phyloP scores from a whole-genome alignment of 2,113 vertebrate species.

The Cottus gobio region DNA sequence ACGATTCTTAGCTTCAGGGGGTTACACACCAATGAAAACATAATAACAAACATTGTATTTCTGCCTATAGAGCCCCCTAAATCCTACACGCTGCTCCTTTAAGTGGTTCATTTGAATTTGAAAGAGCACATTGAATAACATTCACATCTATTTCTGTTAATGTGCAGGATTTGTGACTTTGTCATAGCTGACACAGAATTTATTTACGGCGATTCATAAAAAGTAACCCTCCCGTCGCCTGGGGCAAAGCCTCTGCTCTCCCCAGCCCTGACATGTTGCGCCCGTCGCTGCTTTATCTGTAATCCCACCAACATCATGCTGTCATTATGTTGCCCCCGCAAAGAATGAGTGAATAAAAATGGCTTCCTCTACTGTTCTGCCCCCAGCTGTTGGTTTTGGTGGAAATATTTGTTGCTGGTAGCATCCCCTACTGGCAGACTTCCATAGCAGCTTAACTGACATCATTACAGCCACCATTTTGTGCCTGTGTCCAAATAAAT shows the following conservation, averaged over 20 bases:
- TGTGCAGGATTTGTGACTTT: background rate
- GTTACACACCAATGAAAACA: background rate
- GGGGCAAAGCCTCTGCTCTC: slow-evolving; percentile 10
- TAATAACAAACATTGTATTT: background rate
- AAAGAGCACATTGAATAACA: slow-evolving; percentile 1
- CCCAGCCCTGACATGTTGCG: background rate
- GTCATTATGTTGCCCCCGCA: slow-evolving; percentile 6
- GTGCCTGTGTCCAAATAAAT: background rate
- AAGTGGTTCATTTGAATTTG: background rate
- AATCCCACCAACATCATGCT: slow-evolving; percentile 18
- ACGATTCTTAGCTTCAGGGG: background rate
- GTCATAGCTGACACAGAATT: background rate
- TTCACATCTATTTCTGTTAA: background rate
- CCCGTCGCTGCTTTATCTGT: slow-evolving; percentile 8
- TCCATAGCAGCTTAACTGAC: background rate
- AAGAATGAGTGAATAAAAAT: slow-evolving; percentile 31
- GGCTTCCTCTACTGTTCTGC: slow-evolving; percentile 13
- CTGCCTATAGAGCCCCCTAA: background rate
- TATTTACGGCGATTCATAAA: background rate
- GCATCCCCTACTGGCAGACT: background rate
- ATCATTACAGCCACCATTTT: background rate
- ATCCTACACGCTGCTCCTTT: background rate
- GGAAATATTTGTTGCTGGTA: background rate
- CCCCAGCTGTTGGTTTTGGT: background rate
- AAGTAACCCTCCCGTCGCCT: background rate